Evolutionary conservation across 53 echinoderm and acorn worm genomes (phyloP), one percentile per base, ranked within the genome.

Genomic region (Actinopyga echinites): DNA sequence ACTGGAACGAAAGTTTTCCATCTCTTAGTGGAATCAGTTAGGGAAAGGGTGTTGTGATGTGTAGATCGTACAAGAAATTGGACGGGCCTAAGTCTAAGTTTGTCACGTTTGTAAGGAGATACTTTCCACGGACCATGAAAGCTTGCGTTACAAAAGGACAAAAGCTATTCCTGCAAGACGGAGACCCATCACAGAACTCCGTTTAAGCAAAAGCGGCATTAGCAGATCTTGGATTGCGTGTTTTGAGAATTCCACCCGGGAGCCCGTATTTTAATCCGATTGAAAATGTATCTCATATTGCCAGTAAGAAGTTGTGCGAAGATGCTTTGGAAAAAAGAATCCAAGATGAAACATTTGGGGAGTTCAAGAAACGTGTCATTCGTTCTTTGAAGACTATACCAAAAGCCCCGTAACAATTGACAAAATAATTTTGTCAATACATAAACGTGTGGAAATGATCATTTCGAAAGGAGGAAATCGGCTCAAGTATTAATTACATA

Each of bases 251-350:
- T 26, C 78, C 31, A 30, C 78, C 78, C 7, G 7, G 57, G n/a
- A 78, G 78, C 78, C 78, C 78, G 26, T 52, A 78, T 17, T 25
- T 78, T 13, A 78, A 56, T 54, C 78, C 78, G 3, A 78, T 78
- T 78, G 78, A 78, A 56, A 78, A 78, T 24, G 56, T 78, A 10
- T 59, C 9, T 26, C 22, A 59, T 22, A 59, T 59, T 59, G 23
- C 26, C 22, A 26, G 6, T 5, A 26, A 59, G 13, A 59, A 59
- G 60, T 26, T 59, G 13, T 11, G 26, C 5, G 9, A 24, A 59
- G 60, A 59, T 5, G 60, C 13, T 10, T 59, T 59, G 60, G 26
- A 26, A 59, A 26, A 59, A 11, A 22, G 26, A 11, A 59, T 59
- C 9, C 60, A 59, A 26, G 5, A 26, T 22, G 60, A 59, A 59